A percentile compares a stretch with the other conserved stretches of the same genome.
Conservation (phyloP, 1,140 invertebrate species). For the Heliothis virescens region DNA sequence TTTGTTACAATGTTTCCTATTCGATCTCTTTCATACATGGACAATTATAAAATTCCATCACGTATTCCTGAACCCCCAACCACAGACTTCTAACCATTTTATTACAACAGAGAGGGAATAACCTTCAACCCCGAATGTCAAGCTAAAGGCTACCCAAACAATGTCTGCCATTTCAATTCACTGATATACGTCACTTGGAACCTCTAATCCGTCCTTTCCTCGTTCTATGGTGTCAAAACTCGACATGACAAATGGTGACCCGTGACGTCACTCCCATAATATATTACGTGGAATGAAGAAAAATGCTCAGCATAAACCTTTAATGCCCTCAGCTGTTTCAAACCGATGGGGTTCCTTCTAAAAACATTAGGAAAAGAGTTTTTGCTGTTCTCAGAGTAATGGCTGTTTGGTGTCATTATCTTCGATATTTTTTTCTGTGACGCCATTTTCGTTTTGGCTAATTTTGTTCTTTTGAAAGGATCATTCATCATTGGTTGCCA, state of each 20-base stretch:
- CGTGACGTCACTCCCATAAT: slow-evolving; percentile 58
- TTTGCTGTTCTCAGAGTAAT: slow-evolving; percentile 36
- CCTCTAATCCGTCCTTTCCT: slow-evolving; percentile 27
- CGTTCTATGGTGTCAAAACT: slow-evolving; percentile 36
- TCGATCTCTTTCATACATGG: no score
- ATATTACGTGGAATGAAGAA: slow-evolving; percentile 59
- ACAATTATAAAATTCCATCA: no score
- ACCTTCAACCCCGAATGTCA: slow-evolving; percentile 3
- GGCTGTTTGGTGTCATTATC: slow-evolving; percentile 40
- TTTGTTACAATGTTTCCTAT: no score
- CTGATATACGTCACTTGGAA: slow-evolving; percentile 20
- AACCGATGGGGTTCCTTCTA: slow-evolving; percentile 24
- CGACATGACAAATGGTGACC: slow-evolving; percentile 60
- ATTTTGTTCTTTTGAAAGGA: background rate
- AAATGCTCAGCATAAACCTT: slow-evolving; percentile 50
- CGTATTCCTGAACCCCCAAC: no score
- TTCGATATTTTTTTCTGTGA: slow-evolving; percentile 25
- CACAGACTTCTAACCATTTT: no score
- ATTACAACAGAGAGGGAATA: no score
- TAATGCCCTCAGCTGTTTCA: slow-evolving; percentile 38
- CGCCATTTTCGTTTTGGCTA: slow-evolving; percentile 16
- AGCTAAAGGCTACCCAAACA: background rate
- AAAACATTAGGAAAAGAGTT: slow-evolving; percentile 40
- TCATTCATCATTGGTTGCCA: no score
- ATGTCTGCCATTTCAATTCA: slow-evolving; percentile 23